phyloP scores from a whole-genome alignment of 2,888 invertebrate species.

The Epirrhoe alternata region DNA sequence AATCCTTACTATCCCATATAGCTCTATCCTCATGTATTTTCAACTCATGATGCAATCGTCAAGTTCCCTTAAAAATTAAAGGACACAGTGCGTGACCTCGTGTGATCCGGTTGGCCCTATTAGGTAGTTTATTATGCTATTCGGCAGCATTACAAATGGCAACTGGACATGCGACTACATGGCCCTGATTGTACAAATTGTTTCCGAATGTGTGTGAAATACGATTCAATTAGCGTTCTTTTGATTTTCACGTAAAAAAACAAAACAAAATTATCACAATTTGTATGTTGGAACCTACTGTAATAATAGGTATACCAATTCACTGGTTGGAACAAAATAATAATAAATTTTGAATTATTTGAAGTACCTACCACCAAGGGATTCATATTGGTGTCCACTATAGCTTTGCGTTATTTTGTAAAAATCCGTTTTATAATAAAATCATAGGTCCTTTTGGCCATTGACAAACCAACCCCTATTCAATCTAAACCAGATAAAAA shows the following conservation, averaged over 20 bases:
- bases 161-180: slow-evolving; percentile 53
- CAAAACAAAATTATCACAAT: too few relatives aligned
- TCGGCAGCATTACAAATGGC: slow-evolving; percentile 61
- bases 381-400: too few relatives aligned
- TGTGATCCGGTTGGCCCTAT: slow-evolving; percentile 52
- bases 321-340: neutral
- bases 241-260: slow-evolving; percentile 27
- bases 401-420: too few relatives aligned
- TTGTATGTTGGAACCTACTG: too few relatives aligned
- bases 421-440: too few relatives aligned
- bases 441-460: neutral
- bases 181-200: slow-evolving; percentile 28
- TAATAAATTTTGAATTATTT: neutral
- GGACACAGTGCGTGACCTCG: slow-evolving; percentile 56
- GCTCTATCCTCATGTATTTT: neutral
- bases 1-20: too few relatives aligned
- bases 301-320: too few relatives aligned
- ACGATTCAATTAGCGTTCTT: slow-evolving; percentile 47
- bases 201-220: slow-evolving; percentile 36
- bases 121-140: slow-evolving; percentile 57
- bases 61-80: slow-evolving; percentile 32
- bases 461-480: too few relatives aligned
- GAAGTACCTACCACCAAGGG: too few relatives aligned
- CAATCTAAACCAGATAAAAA: too few relatives aligned
- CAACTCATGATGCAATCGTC: neutral